phyloP scores from a whole-genome alignment of 2,888 invertebrate genomes.

The Augiades crinisus region DNA sequence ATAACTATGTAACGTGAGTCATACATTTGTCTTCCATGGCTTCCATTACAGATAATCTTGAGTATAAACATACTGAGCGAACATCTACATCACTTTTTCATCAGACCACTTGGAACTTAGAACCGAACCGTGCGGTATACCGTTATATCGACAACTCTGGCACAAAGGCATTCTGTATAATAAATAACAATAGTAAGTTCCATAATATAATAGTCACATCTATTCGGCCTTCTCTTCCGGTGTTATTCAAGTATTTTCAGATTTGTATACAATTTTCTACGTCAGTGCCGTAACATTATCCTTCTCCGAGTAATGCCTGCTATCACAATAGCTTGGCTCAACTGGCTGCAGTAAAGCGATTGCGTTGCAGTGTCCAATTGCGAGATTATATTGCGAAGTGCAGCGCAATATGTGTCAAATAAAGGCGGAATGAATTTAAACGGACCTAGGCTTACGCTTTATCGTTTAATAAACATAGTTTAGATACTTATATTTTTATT shows the following conservation, averaged over 20 bases:
- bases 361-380: slow-evolving; percentile 24
- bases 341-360: slow-evolving; percentile 12
- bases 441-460: slow-evolving; percentile 2
- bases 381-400: slow-evolving; percentile 22
- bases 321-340: slow-evolving; percentile 14
- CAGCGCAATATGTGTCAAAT: slow-evolving; percentile 23
- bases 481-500: not conserved
- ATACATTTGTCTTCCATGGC: too few species aligned
- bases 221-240: not conserved
- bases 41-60: too few species aligned
- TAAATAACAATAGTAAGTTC: too few species aligned
- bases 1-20: too few species aligned
- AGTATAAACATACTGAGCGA: too few species aligned
- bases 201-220: too few species aligned
- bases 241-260: not conserved
- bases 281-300: not conserved
- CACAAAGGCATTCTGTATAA: too few species aligned
- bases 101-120: too few species aligned
- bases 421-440: slow-evolving; percentile 19
- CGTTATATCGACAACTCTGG: too few species aligned
- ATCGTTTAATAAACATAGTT: slow-evolving; percentile 10
- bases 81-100: too few species aligned
- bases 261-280: not conserved
- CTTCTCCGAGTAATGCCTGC: not conserved
- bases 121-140: too few species aligned